phyloP scores from a whole-genome alignment of 2,888 invertebrate genomes.

The Eupithecia insigniata region DNA sequence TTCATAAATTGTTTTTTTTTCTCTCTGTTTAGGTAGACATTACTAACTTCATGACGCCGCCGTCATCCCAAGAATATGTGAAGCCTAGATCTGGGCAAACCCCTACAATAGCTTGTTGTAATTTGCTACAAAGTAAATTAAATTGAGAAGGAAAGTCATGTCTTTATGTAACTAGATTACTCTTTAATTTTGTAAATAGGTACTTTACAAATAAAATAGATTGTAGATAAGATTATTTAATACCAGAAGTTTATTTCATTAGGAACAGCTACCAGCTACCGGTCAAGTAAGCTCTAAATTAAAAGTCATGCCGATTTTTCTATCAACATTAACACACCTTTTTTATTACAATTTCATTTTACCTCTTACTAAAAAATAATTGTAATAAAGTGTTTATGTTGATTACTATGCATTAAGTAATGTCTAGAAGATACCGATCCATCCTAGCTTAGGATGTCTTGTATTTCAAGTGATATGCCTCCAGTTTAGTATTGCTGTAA shows the following conservation, averaged over 20 bases:
- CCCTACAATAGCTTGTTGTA: no score
- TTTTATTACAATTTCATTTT: no score
- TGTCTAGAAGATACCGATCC: background rate
- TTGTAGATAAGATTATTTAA: background rate
- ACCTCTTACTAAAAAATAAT: background rate
- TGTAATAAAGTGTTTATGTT: background rate
- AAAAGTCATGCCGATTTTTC: background rate
- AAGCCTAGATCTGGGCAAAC: no score
- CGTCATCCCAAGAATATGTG: no score
- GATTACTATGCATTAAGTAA: background rate
- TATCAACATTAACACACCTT: background rate
- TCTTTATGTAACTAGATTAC: no score
- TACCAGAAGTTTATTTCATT: background rate
- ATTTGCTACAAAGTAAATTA: no score
- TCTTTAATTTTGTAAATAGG: no score
- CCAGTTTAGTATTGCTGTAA: background rate
- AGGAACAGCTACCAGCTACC: background rate
- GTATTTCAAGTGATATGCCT: slow-evolving; percentile 1
- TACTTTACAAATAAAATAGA: no score
- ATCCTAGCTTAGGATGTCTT: background rate
- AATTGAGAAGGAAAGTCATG: no score
- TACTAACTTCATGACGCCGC: no score
- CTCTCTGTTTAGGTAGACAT: no score
- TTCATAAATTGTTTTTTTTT: no score
- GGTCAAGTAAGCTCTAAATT: background rate